phyloP scores from a whole-genome alignment of 2,113 vertebrate species.

The Chaetodon auriga region DNA sequence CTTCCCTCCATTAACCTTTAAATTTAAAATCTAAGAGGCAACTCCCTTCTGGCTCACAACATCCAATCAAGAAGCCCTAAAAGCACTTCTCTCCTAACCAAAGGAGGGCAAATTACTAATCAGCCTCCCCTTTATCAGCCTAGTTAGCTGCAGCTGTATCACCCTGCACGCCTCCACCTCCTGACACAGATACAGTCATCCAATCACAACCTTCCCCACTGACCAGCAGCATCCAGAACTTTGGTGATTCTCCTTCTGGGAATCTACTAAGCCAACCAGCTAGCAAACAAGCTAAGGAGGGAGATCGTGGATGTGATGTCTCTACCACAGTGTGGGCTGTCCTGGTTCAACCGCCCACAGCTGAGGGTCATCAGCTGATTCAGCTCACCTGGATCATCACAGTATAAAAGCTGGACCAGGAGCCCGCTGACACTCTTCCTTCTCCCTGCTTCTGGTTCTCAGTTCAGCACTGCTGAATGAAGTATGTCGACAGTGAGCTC shows the following conservation, averaged over 20 bases:
- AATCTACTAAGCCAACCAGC: not conserved
- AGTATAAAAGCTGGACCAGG: not conserved
- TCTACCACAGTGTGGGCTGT: too few relatives aligned
- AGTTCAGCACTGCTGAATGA: not conserved
- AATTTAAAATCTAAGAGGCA: slow-evolving; percentile 18
- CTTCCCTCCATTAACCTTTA: slow-evolving; percentile 47
- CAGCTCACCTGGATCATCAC: not conserved
- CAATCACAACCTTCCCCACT: not conserved
- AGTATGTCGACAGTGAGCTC: not conserved
- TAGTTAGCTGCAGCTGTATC: slow-evolving; percentile 1
- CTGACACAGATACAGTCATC: not conserved
- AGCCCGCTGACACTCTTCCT: not conserved
- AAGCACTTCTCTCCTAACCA: not conserved
- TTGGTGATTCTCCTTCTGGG: not conserved
- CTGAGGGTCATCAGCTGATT: not conserved
- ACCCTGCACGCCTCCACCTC: not conserved
- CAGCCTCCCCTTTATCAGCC: not conserved
- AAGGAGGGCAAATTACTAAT: not conserved
- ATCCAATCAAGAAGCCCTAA: slow-evolving; percentile 9
- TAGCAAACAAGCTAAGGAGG: not conserved
- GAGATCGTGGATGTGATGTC: not conserved
- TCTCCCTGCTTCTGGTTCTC: not conserved
- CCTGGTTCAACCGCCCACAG: not conserved
- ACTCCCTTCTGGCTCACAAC: slow-evolving; percentile 16
- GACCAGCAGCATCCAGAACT: not conserved